Evolutionary conservation across 1,140 invertebrate species (phyloP), one percentile per base, ranked within the genome.

Genomic region (Samia ricini): DNA sequence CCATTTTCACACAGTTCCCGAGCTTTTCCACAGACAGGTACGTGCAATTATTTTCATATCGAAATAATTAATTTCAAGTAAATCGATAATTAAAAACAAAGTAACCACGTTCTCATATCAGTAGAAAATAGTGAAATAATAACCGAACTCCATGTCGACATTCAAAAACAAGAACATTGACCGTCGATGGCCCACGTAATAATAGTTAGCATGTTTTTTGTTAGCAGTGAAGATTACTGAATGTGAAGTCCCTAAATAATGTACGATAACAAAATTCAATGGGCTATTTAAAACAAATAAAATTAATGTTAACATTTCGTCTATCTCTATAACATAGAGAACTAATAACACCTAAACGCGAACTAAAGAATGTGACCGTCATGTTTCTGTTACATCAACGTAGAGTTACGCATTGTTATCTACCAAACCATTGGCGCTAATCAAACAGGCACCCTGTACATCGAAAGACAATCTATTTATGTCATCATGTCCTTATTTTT

Each of bases 311-410:
- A 50, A 24, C 19, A 2, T 57, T 72, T 58, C 15, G n/a, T 49
- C n/a, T 49, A 15, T 22, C 56, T 18, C 20, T 48, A 66, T 49
- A 56, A 61, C 60, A 64, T 61, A 54, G 61, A 56, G 58, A 68
- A 65, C 63, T 66, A 81, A 81, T 85, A 88, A 90, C 88, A 90
- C 82, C 77, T 81, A 85, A 82, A 80, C 72, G 71, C 76, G 79
- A 76, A 74, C 72, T 68, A 15, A 80, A 79, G 85, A 90, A 90
- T 88, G 85, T 83, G 85, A 78, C 82, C 84, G 83, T 89, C 90
- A 87, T 90, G 87, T 90, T 91, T 88, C 79, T 75, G 85, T 89
- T 91, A 90, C 89, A 89, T 90, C 87, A 89, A 84, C 78, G 79
- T 61, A 71, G 69, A 71, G 65, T 42, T 42, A 42, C 69, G 77